Evolutionary conservation across 2,888 invertebrate genomes (phyloP), one percentile per base, ranked within the genome.

Genomic region (Encarsia formosa): DNA sequence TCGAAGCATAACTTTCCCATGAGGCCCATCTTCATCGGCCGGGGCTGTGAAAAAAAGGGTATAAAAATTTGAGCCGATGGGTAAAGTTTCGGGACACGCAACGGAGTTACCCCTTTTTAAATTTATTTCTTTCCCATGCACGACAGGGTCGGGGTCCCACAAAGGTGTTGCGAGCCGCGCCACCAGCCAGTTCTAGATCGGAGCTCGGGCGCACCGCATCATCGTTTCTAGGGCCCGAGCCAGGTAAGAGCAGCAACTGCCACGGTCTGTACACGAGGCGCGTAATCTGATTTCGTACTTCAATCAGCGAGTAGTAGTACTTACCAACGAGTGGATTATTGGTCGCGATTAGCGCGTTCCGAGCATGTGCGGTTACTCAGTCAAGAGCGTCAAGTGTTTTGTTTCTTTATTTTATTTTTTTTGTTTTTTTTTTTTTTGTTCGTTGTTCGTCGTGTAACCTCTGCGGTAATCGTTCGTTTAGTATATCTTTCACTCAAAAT

Each of bases 161-260:
- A 26, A 47, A 47, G 42, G 46, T 47, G 39, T 3, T 13, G 6
- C 6, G 26, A 6, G 26, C 26, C 26, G 39, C 15, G 51, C 19
- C 24, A 29, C 18, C 63, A 65, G 66, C 61, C 70, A 73, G 73
- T 73, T 70, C 67, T 65, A 61, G 66, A 64, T 62, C 65, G 67
- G 70, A 70, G 70, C 64, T 69, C 65, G 64, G 64, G 63, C 68
- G 69, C 63, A 61, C 59, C 68, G 62, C 69, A 65, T 70, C 63
- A 43, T 20, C 40, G 8, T 63, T 63, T 53, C 54, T 45, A 54
- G 48, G 15, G 16, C 24, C 20, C 15, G 37, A 50, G 48, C 60
- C 59, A 61, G 56, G 54, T 47, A 20, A 20, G 38, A 6, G 24
- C n/a, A n/a, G n/a, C n/a, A n/a, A n/a, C n/a, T 19, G 19, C 26